Percentiles rank a stretch among this genome's conserved stretches.
phyloP scores from a whole-genome alignment of 2,113 vertebrate genomes.

The Rhombomys opimus region DNA sequence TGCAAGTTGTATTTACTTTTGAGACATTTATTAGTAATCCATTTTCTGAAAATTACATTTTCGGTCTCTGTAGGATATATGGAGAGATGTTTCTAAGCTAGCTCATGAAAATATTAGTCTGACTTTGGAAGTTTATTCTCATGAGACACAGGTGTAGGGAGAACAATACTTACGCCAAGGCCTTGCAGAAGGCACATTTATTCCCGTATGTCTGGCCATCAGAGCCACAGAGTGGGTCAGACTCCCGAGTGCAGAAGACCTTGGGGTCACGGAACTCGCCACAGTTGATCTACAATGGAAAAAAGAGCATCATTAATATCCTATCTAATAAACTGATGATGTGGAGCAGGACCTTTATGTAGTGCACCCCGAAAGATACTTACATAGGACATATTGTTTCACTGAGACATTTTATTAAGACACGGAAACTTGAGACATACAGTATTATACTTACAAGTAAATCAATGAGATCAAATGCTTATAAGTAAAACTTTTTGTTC shows the following conservation, averaged over 20 bases:
- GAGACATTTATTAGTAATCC: not conserved
- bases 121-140: not conserved
- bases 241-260: slow-evolving; percentile 86
- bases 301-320: not conserved
- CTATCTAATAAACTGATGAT: no score
- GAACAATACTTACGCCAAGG: slow-evolving; percentile 82
- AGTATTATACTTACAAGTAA: not conserved
- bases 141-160: not conserved
- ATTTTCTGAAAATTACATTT: not conserved
- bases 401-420: not conserved
- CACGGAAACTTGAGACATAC: not conserved
- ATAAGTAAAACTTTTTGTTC: not conserved
- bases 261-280: slow-evolving; percentile 82
- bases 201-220: slow-evolving; percentile 86
- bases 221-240: slow-evolving; percentile 86
- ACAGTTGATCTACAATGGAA: slow-evolving; percentile 82
- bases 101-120: not conserved
- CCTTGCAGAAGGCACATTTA: slow-evolving; percentile 88
- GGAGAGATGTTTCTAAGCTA: not conserved
- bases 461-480: not conserved
- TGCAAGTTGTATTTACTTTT: not conserved
- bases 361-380: not conserved
- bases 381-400: not conserved
- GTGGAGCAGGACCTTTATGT: not conserved
- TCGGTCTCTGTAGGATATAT: not conserved